phyloP scores from a whole-genome alignment of 2,797 vertebrate species.

The Gobionotothen gibberifrons region DNA sequence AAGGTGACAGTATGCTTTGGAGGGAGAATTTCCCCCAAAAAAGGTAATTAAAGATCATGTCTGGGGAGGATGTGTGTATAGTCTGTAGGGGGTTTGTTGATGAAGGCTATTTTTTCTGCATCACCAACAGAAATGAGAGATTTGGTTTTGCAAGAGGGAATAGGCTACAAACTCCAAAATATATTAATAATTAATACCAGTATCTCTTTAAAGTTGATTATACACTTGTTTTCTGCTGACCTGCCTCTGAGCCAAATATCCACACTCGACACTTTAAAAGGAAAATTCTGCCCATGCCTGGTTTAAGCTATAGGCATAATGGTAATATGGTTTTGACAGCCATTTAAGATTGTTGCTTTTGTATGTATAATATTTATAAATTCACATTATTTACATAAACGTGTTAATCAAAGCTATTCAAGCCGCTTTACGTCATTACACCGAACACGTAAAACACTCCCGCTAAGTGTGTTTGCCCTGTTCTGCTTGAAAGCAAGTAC shows the following conservation, averaged over 20 bases:
- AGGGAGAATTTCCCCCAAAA: not conserved
- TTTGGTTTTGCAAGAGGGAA: slow-evolving; percentile 13
- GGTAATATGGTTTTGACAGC: slow-evolving; percentile 18
- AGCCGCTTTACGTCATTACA: too few species aligned
- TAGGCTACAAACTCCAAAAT: slow-evolving; percentile 13
- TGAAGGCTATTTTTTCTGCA: slow-evolving; percentile 8
- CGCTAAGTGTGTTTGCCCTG: too few species aligned
- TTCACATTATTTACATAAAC: not conserved
- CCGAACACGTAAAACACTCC: too few species aligned
- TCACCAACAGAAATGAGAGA: slow-evolving; percentile 26
- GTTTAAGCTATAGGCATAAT: slow-evolving; percentile 35
- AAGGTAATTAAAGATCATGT: not conserved
- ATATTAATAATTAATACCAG: slow-evolving; percentile 38
- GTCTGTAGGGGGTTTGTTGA: slow-evolving; percentile 8
- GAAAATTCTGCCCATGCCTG: slow-evolving; percentile 36
- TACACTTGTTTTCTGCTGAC: slow-evolving; percentile 18
- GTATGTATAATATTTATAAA: too few species aligned
- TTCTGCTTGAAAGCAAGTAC: too few species aligned
- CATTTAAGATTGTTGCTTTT: slow-evolving; percentile 1
- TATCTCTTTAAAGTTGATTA: slow-evolving; percentile 42
- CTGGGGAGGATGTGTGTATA: slow-evolving; percentile 3
- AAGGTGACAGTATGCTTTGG: not conserved
- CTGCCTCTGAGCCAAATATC: slow-evolving; percentile 43
- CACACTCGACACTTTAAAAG: slow-evolving; percentile 9
- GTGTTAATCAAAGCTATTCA: not conserved